Base-by-base conservation (phyloP, 2,113 vertebrate species). In the Megaceryle maxima region DNA sequence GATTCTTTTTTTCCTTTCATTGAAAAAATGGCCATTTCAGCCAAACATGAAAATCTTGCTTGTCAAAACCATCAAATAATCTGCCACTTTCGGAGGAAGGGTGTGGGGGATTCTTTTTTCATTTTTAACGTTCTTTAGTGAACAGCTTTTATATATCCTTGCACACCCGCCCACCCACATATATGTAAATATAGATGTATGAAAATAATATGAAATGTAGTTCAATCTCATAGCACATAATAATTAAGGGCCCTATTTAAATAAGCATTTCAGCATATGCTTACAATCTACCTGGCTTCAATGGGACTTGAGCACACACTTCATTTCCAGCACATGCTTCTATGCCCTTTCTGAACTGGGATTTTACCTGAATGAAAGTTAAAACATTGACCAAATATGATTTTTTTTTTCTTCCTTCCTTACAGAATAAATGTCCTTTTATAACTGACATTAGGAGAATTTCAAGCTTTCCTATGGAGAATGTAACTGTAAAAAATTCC, bases 251-350 rank as follows among this genome's bases (percentile, higher is more conserved):
- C 17, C 43, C 43, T 76, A 95, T 88, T 97, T 92, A 96, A 96
- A 94, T 93, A 96, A 95, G 93, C 60, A 88, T 95, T 96, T 95
- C 91, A 94, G 69, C 94, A 89, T 92, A 82, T 95, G 88, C 95
- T 95, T 94, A 87, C 55, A 92, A 78, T 96, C 94, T 96, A 94
- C 83, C 73, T 93, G 80, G 90, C 90, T 95, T 95, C 95, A 94
- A 26, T 66, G 64, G 59, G 72, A 33, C 82, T 94, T 88, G 33
- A 86, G 69, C 82, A 90, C 75, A 88, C 60, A 94, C 88, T 95
- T 96, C 72, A 96, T 91, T 94, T 93, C 62, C 87, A 88, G 77
- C 66, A 75, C 50, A 79, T 69, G 73, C 66, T 90, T 95, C 92
- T 50, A 25, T 55, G 62, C 43, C 66, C 41, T 90, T 82, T 88